Conservation (phyloP, 2,797 vertebrate species). For the Rhabdophis nuchalis region DNA sequence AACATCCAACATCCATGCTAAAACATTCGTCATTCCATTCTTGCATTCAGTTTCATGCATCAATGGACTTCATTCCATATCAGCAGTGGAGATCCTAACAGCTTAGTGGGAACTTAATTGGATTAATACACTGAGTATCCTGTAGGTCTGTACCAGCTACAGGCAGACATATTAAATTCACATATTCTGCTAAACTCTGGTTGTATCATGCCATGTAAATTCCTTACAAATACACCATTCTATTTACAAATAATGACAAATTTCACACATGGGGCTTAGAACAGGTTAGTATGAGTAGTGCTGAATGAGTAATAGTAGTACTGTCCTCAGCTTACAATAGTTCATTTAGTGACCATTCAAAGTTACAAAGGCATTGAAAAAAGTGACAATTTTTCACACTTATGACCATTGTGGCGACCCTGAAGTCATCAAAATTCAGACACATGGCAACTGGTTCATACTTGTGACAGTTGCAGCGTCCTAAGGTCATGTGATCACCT, state of each 20-base stretch:
- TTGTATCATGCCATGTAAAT: neutral
- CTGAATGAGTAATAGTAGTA: neutral
- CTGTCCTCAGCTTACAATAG: neutral
- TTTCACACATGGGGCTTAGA: neutral
- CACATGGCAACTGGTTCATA: no score
- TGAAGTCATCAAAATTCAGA: no score
- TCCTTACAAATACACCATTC: neutral
- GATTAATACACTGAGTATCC: neutral
- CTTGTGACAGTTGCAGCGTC: no score
- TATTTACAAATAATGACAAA: neutral
- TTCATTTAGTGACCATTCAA: neutral
- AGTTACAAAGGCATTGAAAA: neutral
- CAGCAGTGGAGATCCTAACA: neutral
- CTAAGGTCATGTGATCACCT: no score
- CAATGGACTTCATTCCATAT: neutral
- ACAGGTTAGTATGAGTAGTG: neutral
- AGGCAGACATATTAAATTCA: neutral
- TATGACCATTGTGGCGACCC: neutral
- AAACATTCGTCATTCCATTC: neutral
- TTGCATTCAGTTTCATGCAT: neutral
- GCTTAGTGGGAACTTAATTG: neutral
- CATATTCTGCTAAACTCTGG: neutral
- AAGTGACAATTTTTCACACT: neutral
- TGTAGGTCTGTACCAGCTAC: neutral
- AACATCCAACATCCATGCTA: neutral